phyloP scores from a whole-genome alignment of 2,797 vertebrate species.

The Hyperoplus lanceolatus region DNA sequence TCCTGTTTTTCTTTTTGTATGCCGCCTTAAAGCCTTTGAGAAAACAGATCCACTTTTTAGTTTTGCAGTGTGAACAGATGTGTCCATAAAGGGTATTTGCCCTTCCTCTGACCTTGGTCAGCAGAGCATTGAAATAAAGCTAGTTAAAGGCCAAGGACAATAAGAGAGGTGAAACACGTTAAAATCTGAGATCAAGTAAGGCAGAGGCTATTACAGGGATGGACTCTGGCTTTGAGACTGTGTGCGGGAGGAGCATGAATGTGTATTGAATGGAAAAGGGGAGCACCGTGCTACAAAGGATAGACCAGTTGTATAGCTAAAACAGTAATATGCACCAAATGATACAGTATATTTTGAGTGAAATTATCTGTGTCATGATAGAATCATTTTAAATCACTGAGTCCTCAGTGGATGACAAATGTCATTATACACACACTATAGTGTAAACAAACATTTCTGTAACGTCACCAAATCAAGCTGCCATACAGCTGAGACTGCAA shows the following conservation, averaged over 20 bases:
- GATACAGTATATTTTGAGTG: constrained; percentile 4
- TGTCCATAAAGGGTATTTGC: constrained; percentile 31
- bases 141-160: constrained; percentile 67
- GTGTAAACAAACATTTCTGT: constrained; percentile 19
- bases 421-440: neutral
- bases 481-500: constrained; percentile 27
- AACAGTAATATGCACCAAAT: constrained; percentile 22
- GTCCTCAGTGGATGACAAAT: constrained; percentile 34
- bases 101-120: constrained; percentile 57
- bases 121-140: constrained; percentile 65
- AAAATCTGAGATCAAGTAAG: constrained; percentile 67
- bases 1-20: constrained; percentile 5
- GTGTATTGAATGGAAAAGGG: constrained; percentile 48
- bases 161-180: constrained; percentile 53
- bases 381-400: constrained; percentile 5
- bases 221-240: constrained; percentile 52
- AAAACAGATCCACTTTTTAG: constrained; percentile 24
- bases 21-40: neutral
- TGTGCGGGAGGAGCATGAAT: constrained; percentile 52
- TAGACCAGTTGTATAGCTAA: constrained; percentile 10
- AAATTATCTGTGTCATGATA: constrained; percentile 10
- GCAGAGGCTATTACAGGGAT: constrained; percentile 58
- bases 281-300: constrained; percentile 3
- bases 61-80: constrained; percentile 31
- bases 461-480: constrained; percentile 25